Evolutionary conservation across 2,113 vertebrate genomes (phyloP), one percentile per base, ranked within the genome.

Genomic region (Lichenostomus cassidix): DNA sequence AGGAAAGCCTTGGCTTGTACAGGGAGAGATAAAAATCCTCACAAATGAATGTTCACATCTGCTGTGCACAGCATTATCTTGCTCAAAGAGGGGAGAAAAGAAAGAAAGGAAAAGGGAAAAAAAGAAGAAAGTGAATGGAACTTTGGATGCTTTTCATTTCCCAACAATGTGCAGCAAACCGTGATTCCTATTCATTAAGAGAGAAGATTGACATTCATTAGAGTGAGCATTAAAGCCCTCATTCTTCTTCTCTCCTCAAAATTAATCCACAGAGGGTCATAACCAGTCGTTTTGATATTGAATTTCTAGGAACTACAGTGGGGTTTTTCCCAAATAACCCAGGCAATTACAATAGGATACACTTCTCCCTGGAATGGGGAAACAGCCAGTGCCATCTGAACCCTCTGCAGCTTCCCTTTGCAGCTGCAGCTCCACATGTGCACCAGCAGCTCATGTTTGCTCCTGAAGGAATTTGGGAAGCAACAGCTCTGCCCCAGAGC

Each of bases 131-230:
- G 65, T 56, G 60, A 92, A 90, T 85, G 90, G 93, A 95, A 94
- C 79, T 74, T 92, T 83, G 90, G 90, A 56, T 84, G 92, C 76
- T 93, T 95, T 95, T 95, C 87, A 94, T 94, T 90, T 88, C 93
- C 82, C 79, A 69, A 90, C 93, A 88, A 92, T 75, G 93, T 73
- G 70, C 90, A 75, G 96, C 96, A 96, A 94, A 95, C 93, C 92
- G 95, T 85, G 94, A 96, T 89, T 94, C 89, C 93, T 95, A 94
- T 96, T 97, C 96, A 96, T 96, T 97, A 96, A 50, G 80, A 23
- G 74, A 28, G 44, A 92, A 96, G 93, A 94, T 47, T 95, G 96
- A 95, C 96, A 89, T 95, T 95, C 95, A 94, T 97, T 96, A 95
- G 82, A 83, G 83, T 37, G 46, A 73, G 91, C 90, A 96, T 96